Evolutionary conservation across 2,113 vertebrate genomes (phyloP).

Genomic region (Procavia capensis): DNA sequence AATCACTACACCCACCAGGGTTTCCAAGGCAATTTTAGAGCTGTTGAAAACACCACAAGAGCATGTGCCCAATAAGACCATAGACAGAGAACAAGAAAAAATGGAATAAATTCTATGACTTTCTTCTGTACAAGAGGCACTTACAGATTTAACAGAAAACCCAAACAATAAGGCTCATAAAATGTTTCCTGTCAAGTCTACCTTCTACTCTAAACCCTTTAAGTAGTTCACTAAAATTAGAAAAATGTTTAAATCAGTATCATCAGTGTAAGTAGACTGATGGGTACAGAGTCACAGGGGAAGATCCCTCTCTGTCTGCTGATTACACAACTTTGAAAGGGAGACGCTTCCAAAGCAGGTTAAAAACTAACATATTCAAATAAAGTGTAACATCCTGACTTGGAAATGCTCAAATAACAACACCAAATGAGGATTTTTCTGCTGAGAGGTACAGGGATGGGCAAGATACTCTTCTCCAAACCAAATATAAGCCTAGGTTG

Average conservation of each 20-base stretch:
- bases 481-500: background rate
- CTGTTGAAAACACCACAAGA: background rate
- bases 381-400: background rate
- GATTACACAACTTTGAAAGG: background rate
- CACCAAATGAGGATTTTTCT: background rate
- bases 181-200: background rate
- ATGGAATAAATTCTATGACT: background rate
- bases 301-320: background rate
- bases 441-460: background rate
- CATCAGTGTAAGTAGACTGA: background rate
- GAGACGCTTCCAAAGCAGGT: background rate
- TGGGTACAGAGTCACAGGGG: background rate
- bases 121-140: background rate
- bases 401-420: background rate
- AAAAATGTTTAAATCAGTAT: background rate
- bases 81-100: background rate
- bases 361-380: background rate
- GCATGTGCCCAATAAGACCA: background rate
- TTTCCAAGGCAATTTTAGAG: background rate
- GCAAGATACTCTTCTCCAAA: background rate
- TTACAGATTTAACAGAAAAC: slow-evolving; percentile 31
- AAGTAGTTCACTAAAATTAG: background rate
- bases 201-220: background rate
- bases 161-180: background rate
- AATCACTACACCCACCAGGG: no score